These are phyloP conservation scores for Pteropus rufus DNA, from an alignment of 2,797 vertebrate genomes.

Conservation along the genomic window DNA sequence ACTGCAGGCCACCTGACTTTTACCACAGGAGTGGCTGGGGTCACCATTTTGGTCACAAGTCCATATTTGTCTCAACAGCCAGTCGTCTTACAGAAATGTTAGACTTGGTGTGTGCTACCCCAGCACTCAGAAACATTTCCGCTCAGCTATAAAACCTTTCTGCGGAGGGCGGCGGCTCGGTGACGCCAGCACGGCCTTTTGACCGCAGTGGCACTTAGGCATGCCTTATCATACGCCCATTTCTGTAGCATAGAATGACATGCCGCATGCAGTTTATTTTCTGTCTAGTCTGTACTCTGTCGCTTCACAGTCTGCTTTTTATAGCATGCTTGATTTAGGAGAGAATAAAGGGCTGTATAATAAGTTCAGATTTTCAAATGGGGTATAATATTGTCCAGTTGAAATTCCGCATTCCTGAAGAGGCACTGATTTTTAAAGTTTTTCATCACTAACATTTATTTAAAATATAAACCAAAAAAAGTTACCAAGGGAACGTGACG, in stretches of 20 bases:
- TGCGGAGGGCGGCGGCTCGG: neutral
- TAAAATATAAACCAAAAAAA: slow-evolving; percentile 35
- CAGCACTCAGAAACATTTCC: neutral
- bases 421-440: neutral
- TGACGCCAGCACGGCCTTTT: slow-evolving; percentile 29
- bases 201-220: neutral
- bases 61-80: neutral
- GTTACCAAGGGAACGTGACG: slow-evolving; percentile 16
- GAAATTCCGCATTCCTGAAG: slow-evolving; percentile 12
- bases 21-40: neutral
- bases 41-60: neutral
- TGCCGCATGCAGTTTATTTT: slow-evolving; percentile 46
- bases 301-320: slow-evolving; percentile 46
- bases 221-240: neutral
- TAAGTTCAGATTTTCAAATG: slow-evolving; percentile 28
- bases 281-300: slow-evolving; percentile 1
- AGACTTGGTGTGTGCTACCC: neutral
- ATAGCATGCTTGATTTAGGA: slow-evolving; percentile 59
- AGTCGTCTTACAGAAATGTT: neutral
- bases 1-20: neutral
- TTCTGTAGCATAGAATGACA: neutral
- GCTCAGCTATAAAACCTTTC: neutral
- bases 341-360: slow-evolving; percentile 66
- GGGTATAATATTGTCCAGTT: slow-evolving; percentile 10
- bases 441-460: slow-evolving; percentile 38